Conservation (phyloP, 2,888 invertebrate species). For the Augochlorella aurata region DNA sequence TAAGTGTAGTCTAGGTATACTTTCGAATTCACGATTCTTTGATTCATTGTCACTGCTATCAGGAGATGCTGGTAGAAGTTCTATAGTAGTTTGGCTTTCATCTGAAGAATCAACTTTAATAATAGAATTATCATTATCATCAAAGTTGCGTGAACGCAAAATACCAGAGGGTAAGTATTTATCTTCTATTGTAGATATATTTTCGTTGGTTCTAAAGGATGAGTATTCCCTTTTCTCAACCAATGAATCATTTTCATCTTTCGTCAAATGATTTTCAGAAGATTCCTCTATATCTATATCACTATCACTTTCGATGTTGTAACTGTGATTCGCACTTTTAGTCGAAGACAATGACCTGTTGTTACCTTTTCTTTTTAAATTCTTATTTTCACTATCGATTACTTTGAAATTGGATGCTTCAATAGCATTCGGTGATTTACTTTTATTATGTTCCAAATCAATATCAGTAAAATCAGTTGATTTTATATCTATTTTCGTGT, state of each 20-base stretch:
- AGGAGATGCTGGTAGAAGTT: conserved; percentile 77
- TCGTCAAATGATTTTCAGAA: conserved; percentile 11
- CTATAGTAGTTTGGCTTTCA: conserved; percentile 79
- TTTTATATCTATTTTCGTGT: conserved; percentile 36
- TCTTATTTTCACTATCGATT: conserved; percentile 8
- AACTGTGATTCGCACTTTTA: background rate
- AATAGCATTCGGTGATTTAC: conserved; percentile 4
- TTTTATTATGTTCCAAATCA: conserved; percentile 11
- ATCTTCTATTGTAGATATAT: conserved; percentile 14
- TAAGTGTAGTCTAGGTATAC: conserved; percentile 62
- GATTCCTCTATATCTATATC: conserved; percentile 9
- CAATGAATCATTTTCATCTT: conserved; percentile 18
- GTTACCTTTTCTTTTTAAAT: conserved; percentile 5
- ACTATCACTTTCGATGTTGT: conserved; percentile 21
- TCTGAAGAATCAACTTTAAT: conserved; percentile 79
- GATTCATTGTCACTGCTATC: conserved; percentile 63
- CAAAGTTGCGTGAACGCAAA: conserved; percentile 19
- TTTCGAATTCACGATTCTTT: conserved; percentile 36
- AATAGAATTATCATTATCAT: conserved; percentile 62
- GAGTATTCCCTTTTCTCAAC: conserved; percentile 38
- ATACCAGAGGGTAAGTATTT: conserved; percentile 19
- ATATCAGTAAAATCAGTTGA: conserved; percentile 9
- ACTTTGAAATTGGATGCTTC: background rate
- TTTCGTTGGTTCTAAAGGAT: conserved; percentile 29
- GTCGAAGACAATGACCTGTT: background rate